Evolutionary conservation across 2,113 vertebrate genomes (phyloP), one percentile per base, ranked within the genome.

Genomic region (Poeciliopsis prolifica): DNA sequence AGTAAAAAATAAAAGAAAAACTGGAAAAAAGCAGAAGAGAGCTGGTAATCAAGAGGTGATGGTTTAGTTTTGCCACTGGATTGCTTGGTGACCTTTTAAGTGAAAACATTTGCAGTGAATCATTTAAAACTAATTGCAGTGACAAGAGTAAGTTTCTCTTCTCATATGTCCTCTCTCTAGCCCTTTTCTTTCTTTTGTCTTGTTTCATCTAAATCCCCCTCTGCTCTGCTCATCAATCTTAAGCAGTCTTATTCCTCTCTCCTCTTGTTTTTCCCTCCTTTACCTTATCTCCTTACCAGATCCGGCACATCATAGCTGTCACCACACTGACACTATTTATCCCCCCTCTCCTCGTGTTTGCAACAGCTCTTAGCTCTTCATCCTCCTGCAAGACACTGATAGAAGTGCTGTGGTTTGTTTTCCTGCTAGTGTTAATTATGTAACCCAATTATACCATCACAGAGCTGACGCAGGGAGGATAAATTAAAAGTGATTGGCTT

Each of bases 401-500:
- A 87, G 87, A 92, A 83, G 82, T 65, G 72, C 48, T 78, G 82
- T 26, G 28, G 83, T 90, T 91, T 91, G 84, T 93, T 91, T 91
- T 88, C 80, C 85, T 83, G 92, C 86, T 74, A 73, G 83, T 90
- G 87, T 90, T 93, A 92, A 92, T 94, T 91, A 90, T 88, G 89
- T 91, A 91, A 90, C 87, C 90, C 88, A 93, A 94, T 93, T 93
- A 94, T 75, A 90, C 85, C 86, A 88, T 91, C 88, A 89, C 82
- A 87, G 75, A 67, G 80, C 75, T 88, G 89, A 91, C 65, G 77
- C 84, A 81, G 80, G 44, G 80, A 88, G 79, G 81, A 86, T 88
- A 90, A 92, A 93, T 91, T 90, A 91, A 92, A 93, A 93, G 91
- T 88, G 91, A 93, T 92, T 87, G 89, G 88, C 86, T 92, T 92